Evolutionary conservation across 2,888 invertebrate species (phyloP), one percentile per base, ranked within the genome.

Genomic region (Limnephilus rhombicus): DNA sequence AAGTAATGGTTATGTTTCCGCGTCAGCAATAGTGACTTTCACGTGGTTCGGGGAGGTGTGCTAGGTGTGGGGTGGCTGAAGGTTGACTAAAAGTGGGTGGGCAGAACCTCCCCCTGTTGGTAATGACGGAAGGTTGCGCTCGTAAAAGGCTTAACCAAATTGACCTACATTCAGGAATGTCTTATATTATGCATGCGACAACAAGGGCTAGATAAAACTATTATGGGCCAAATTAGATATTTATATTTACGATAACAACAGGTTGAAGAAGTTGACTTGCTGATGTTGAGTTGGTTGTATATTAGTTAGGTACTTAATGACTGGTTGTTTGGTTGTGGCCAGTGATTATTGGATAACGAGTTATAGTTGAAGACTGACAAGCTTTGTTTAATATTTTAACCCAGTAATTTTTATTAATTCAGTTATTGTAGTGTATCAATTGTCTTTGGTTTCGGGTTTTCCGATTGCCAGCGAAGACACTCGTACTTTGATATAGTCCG

Each of bases 81-180:
- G 68, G 24, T 9, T 68, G n/a, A 7, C 24, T 68, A 9, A 7
- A 24, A 2, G 68, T 15, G 0, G 49, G 15, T 49, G 49, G 49
- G 49, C 15, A 49, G 15, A 49, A 15, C 24, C 9, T 9, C 68
- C 68, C 68, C 68, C 68, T 24, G 68, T 24, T 9, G 68, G 24
- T n/a, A 68, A 68, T 24, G 24, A 24, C 9, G n/a, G 68, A 68
- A 68, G 24, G 68, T 68, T 68, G 68, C 9, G 68, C 68, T 68
- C 68, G 68, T 68, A 68, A 68, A 68, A 68, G 68, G 68, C 68
- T 68, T 68, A 68, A 68, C 68, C 68, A 68, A 68, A 68, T 68
- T 68, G 68, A 68, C 68, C 68, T 68, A 68, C 68, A 68, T 68
- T 68, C 24, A 68, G 68, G 18, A 9, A 24, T 68, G n/a, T 68